Conservation (phyloP, 2,797 vertebrate genomes). For the Xiphorhynchus erythropygius region DNA sequence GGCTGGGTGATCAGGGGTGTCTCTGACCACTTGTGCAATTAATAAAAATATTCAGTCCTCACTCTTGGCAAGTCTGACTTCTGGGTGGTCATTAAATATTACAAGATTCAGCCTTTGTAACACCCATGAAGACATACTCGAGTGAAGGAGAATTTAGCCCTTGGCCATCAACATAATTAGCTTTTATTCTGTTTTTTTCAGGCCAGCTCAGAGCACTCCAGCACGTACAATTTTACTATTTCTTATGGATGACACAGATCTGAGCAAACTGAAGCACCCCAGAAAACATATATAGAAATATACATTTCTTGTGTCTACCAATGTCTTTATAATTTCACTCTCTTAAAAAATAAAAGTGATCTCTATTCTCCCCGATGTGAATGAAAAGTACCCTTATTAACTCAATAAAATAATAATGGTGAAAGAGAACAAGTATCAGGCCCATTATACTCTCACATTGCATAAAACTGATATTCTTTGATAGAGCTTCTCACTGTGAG, state of each 20-base stretch:
- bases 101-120: not conserved
- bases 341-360: not conserved
- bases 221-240: not conserved
- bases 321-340: not conserved
- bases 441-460: not conserved
- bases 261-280: not conserved
- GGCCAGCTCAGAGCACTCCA: not conserved
- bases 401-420: not conserved
- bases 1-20: not conserved
- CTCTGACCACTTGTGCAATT: not conserved
- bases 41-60: not conserved
- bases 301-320: not conserved
- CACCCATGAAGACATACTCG: not conserved
- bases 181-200: not conserved
- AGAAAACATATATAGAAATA: not conserved
- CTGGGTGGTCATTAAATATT: not conserved
- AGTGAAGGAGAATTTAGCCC: constrained; percentile 10
- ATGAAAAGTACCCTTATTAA: not conserved
- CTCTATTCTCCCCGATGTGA: not conserved
- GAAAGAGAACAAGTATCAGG: not conserved
- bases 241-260: not conserved
- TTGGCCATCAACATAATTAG: constrained; percentile 16
- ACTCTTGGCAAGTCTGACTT: not conserved
- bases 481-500: not conserved
- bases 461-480: not conserved